phyloP scores from a whole-genome alignment of 2,888 invertebrate genomes.

The Agrochola circellaris region DNA sequence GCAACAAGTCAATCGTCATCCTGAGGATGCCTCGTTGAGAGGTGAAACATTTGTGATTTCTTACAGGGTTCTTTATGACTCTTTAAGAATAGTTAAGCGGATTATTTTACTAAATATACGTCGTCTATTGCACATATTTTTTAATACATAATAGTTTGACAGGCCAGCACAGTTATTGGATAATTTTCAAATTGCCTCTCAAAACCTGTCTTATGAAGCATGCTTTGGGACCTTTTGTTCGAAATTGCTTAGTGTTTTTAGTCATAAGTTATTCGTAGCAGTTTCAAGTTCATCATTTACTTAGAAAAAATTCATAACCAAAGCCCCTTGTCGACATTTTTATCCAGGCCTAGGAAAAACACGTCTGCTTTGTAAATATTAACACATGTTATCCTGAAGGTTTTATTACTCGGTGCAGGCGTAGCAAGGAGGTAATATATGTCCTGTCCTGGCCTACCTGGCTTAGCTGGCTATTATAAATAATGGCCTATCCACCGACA shows the following conservation, averaged over 20 bases:
- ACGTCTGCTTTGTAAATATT: slow-evolving; percentile 39
- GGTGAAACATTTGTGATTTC: too few species aligned
- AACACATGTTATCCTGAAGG: slow-evolving; percentile 39
- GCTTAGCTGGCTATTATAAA: slow-evolving; percentile 55
- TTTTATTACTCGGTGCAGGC: slow-evolving; percentile 48
- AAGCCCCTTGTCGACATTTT: background rate
- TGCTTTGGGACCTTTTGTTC: background rate
- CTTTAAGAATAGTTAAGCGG: too few species aligned
- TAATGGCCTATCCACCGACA: slow-evolving; percentile 39
- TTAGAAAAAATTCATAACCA: background rate
- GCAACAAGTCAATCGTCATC: too few species aligned
- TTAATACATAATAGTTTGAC: background rate
- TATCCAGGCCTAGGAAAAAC: slow-evolving; percentile 16
- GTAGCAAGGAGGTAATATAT: slow-evolving; percentile 53
- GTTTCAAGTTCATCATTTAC: background rate
- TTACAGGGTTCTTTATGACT: too few species aligned
- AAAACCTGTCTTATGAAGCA: background rate
- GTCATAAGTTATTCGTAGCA: background rate
- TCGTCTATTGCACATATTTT: too few species aligned
- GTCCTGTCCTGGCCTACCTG: slow-evolving; percentile 36
- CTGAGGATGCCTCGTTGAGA: too few species aligned
- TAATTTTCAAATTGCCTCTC: background rate
- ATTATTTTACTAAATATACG: too few species aligned
- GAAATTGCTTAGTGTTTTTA: background rate
- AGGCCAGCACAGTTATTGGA: background rate